Base-by-base conservation (phyloP, 2,888 invertebrate species). In the Neoascia interrupta region DNA sequence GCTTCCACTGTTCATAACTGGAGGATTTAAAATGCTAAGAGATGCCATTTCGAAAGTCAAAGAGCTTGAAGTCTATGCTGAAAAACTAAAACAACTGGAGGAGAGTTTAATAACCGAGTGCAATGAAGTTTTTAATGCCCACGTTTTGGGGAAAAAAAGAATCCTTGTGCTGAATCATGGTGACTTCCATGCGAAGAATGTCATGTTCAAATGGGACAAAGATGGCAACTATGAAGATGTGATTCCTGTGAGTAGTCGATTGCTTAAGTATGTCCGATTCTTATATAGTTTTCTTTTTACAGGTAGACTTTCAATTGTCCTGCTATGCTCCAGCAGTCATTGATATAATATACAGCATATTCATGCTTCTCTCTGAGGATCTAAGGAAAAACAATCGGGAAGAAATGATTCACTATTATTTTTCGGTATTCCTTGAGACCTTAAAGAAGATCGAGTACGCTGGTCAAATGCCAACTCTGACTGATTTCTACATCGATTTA, bases 151-250 rank as follows among this genome's bases (percentile, higher is more conserved):
- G n/a, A n/a, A 18, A 3, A 11, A 37, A n/a, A 51, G 36, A 1
- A 39, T 76, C 6, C 63, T 70, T 28, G 70, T 70, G 3, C 37
- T 75, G 8, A 76, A 63, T 39, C 76, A 76, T 58, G 70, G 70
- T 4, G 70, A 76, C 11, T 53, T 76, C 26, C 63, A 76, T 16
- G 11, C 16, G 5, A 58, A 28, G 31, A 76, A 76, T 28, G 18
- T 64, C 0, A 70, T 76, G 76, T 70, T 76, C 5, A 70, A 53
- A 16, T 13, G 26, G 8, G 37, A 63, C 10, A 8, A 16, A 1
- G 3, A 43, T 2, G 18, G 31, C 16, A 58, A 37, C n/a, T 19
- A 19, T 10, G 43, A 70, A 6, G 75, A 75, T 23, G 56, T 70
- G 6, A 23, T 70, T 28, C 6, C 70, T n/a, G 75, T 75, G 19